Conservation (phyloP, 35 echinoderm and acorn worm species). For the Patiria miniata region DNA sequence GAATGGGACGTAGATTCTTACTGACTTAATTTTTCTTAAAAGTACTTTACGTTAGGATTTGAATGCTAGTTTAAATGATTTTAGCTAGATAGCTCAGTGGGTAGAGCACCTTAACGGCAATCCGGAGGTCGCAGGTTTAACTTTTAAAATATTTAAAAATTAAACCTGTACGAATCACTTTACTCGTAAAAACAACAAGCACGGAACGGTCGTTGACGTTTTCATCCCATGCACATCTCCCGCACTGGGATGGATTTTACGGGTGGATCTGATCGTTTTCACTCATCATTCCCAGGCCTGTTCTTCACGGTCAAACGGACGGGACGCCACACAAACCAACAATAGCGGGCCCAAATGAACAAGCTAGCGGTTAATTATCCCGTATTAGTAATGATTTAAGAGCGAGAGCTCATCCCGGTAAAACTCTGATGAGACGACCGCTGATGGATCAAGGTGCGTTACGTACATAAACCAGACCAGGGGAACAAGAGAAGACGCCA, state of each 20-base stretch:
- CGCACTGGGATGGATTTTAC: neutral
- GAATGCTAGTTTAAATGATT: too few relatives aligned
- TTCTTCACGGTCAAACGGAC: neutral
- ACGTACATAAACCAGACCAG: neutral
- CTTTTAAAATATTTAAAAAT: too few relatives aligned
- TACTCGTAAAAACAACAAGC: too few relatives aligned
- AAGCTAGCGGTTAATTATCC: neutral
- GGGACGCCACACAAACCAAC: neutral
- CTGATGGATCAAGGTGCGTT: slow-evolving; percentile 2
- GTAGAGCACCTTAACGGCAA: too few relatives aligned
- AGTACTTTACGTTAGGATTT: too few relatives aligned
- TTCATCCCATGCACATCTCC: neutral
- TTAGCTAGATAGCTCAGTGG: too few relatives aligned
- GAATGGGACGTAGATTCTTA: neutral
- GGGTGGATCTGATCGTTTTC: neutral
- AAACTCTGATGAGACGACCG: neutral
- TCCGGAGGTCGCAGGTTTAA: too few relatives aligned
- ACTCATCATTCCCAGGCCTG: slow-evolving; percentile 7
- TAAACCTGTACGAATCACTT: too few relatives aligned
- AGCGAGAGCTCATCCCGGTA: neutral
- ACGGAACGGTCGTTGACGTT: neutral
- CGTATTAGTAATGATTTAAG: neutral
- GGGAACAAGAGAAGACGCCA: neutral
- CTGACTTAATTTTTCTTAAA: too few relatives aligned
- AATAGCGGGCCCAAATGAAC: neutral